These are phyloP conservation scores for Paramuricea clavata DNA, from an alignment of 92 coral and sea anemone genomes.

Conservation along the genomic window DNA sequence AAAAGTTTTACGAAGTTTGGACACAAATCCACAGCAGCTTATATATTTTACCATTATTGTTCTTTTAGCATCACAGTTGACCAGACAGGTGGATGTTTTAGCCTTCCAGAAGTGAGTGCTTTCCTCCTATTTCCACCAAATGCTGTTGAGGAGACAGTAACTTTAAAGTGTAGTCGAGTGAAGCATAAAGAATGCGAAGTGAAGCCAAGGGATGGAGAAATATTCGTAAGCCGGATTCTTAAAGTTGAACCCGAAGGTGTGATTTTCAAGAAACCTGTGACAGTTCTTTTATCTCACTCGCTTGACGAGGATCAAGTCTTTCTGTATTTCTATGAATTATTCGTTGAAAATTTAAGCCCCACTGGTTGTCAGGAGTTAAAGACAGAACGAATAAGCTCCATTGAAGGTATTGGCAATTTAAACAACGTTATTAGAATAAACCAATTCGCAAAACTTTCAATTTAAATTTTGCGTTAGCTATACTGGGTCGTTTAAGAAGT, in stretches of 20 bases:
- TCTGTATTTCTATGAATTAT: background rate
- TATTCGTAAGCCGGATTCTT: background rate
- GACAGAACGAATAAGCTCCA: background rate
- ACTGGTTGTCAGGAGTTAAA: background rate
- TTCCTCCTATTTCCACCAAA: conserved; percentile 13
- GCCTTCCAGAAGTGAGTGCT: background rate
- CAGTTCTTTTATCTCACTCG: conserved; percentile 6
- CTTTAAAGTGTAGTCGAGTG: conserved; percentile 8
- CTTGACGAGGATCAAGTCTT: background rate
- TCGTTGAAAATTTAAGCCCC: background rate
- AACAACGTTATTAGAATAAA: background rate
- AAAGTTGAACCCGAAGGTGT: conserved; percentile 17
- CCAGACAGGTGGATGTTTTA: background rate
- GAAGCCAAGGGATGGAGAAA: background rate
- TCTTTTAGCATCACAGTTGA: background rate
- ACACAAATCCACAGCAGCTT: background rate
- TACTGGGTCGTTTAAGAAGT: background rate
- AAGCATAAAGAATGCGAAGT: background rate
- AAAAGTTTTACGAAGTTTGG: background rate
- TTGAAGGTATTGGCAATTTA: background rate
- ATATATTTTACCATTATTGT: too few species aligned
- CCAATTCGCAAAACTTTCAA: too few species aligned
- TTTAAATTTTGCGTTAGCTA: conserved; percentile 32
- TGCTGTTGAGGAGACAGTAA: background rate
- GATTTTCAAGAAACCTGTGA: background rate